Conservation (phyloP, 1,140 invertebrate genomes). For the Caerostris extrusa region DNA sequence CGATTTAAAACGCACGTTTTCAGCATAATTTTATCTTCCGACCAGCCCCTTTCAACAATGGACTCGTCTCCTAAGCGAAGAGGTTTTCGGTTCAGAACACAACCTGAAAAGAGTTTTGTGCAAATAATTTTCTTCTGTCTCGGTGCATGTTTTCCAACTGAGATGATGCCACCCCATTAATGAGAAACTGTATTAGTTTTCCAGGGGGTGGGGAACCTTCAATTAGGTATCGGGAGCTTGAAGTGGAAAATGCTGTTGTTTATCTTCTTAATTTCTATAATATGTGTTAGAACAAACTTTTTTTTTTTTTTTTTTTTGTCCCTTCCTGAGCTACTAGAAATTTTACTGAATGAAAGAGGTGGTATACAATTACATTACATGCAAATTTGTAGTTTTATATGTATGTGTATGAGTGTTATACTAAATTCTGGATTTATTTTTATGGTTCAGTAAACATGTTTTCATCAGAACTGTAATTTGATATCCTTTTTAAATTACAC, state of each 20-base stretch:
- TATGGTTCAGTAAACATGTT: background rate
- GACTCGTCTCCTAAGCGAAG: background rate
- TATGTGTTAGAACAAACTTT: background rate
- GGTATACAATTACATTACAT: too few species aligned
- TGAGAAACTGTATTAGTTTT: background rate
- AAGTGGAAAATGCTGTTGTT: background rate
- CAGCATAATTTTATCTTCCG: constrained; percentile 18
- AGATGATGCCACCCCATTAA: background rate
- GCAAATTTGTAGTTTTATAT: too few species aligned
- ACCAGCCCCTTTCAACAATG: background rate
- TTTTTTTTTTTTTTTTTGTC: too few species aligned
- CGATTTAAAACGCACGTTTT: constrained; percentile 4
- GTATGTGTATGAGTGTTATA: background rate
- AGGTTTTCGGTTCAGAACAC: background rate
- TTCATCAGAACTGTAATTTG: background rate
- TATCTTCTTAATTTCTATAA: background rate
- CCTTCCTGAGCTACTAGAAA: background rate
- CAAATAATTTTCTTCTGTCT: constrained; percentile 22
- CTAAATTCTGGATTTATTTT: background rate
- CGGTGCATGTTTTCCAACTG: background rate
- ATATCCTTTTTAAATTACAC: too few species aligned
- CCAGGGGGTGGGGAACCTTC: too few species aligned
- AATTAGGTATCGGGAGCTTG: background rate
- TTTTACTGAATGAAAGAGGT: background rate
- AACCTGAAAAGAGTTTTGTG: background rate